A percentile compares a stretch with the other conserved stretches of the same genome.
Conservation (phyloP, 1,140 invertebrate species). For the Ceratosolen solmsi region DNA sequence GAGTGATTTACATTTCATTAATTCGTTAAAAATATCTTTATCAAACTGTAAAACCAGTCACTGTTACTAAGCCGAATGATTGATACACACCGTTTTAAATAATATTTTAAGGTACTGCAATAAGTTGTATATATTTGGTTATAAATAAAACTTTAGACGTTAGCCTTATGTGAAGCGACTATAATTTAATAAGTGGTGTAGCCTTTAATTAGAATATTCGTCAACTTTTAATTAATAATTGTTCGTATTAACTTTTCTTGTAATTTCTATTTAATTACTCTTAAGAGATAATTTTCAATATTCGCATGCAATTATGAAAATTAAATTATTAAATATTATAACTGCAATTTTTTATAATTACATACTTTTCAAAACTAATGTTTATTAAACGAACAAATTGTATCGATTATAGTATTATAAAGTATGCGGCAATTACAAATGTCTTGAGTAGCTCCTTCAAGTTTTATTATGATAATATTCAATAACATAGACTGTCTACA, state of each 20-base stretch:
- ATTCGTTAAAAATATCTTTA: background rate
- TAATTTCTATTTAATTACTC: conserved; percentile 14
- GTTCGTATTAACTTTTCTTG: background rate
- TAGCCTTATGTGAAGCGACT: background rate
- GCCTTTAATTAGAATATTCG: background rate
- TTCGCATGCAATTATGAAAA: background rate
- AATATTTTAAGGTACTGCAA: background rate
- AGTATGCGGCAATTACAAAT: no score
- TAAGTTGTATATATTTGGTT: no score
- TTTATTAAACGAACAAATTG: background rate
- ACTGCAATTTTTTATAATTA: background rate
- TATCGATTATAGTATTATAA: no score
- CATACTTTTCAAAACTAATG: background rate
- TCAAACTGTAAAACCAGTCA: background rate
- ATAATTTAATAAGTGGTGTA: background rate
- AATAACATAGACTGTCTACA: no score
- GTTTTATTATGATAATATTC: no score
- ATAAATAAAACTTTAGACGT: no score
- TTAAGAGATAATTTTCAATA: background rate
- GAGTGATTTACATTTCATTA: conserved; percentile 25
- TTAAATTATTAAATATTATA: background rate
- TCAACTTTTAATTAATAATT: background rate
- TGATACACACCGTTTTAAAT: background rate
- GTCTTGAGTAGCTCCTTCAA: no score
- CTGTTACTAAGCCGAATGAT: background rate